A percentile compares a stretch with the other conserved stretches of the same genome.
phyloP scores from a whole-genome alignment of 2,113 vertebrate species.

The Percina caprodes region DNA sequence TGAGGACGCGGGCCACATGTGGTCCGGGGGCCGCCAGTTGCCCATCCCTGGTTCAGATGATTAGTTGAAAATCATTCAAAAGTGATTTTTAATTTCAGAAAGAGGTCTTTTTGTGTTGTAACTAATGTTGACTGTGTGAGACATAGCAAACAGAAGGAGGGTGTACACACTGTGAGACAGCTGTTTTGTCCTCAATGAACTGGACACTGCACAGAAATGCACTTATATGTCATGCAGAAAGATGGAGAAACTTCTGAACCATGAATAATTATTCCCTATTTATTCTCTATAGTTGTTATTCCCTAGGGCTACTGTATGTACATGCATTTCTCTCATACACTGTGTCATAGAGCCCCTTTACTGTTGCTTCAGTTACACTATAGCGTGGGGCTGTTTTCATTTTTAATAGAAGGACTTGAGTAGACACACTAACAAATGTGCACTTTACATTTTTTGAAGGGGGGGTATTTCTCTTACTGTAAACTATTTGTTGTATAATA shows the following conservation, averaged over 20 bases:
- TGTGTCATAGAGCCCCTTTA: constrained; percentile 24
- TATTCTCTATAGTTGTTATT: not conserved
- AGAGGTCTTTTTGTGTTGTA: not conserved
- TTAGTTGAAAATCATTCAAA: not conserved
- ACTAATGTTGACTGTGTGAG: not conserved
- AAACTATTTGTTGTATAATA: constrained; percentile 40
- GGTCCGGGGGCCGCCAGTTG: too few species aligned
- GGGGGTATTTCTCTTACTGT: constrained; percentile 29
- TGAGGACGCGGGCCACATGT: too few species aligned
- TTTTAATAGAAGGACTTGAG: constrained; percentile 38
- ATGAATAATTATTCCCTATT: constrained; percentile 3
- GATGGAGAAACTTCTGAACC: not conserved
- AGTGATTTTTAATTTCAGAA: not conserved
- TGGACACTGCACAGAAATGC: constrained; percentile 11
- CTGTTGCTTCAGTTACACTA: constrained; percentile 20
- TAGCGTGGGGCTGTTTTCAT: constrained; percentile 8
- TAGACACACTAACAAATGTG: constrained; percentile 59
- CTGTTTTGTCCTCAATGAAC: not conserved
- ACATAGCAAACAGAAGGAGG: not conserved
- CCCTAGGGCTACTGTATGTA: not conserved
- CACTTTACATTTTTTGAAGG: constrained; percentile 60
- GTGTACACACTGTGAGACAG: not conserved
- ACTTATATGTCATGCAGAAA: not conserved
- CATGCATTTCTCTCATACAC: constrained; percentile 29
- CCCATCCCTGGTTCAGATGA: not conserved